Evolutionary conservation across 2,888 invertebrate species (phyloP), one percentile per base, ranked within the genome.

Genomic region (Apantesis nais): DNA sequence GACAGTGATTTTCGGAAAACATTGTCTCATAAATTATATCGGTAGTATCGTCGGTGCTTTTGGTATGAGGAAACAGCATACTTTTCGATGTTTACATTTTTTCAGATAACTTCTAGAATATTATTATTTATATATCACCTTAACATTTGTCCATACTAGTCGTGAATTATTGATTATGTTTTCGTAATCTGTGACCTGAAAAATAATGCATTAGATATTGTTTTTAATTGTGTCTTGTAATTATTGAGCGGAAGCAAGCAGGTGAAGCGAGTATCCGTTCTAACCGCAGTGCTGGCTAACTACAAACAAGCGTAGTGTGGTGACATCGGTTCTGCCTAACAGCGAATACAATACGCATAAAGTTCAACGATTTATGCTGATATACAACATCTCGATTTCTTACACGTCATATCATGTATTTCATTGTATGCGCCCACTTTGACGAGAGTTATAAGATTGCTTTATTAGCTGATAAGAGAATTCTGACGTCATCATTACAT

Each of bases 181-280:
- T 68, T 61, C 34, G 19, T 34, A 52, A 55, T 39, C 16, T 31
- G 67, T n/a, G 29, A 41, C 19, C 34, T 31, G 41, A 71, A 39
- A 74, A 73, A 74, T 73, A 74, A 67, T 39, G n/a, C 16, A 60
- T 75, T 75, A 74, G 79, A 75, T 74, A 74, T 79, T 79, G 29
- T 76, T 76, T 72, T 81, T 77, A 76, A 78, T 82, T 77, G 74
- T 80, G 74, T 91, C 91, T 92, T 90, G 89, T 87, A 92, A 92
- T 93, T 92, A 92, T 88, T 81, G 85, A 86, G 83, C 92, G 93
- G 93, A 93, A 92, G 90, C 86, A 88, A 89, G 85, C 90, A 92
- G 91, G 90, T 91, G 92, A 89, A 92, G 90, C 93, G 92, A 89
- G 90, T 88, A 92, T 93, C 93, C 93, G 93, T 88, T 87, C 80